Conservation (phyloP, 2,113 vertebrate genomes). For the Athene noctua region DNA sequence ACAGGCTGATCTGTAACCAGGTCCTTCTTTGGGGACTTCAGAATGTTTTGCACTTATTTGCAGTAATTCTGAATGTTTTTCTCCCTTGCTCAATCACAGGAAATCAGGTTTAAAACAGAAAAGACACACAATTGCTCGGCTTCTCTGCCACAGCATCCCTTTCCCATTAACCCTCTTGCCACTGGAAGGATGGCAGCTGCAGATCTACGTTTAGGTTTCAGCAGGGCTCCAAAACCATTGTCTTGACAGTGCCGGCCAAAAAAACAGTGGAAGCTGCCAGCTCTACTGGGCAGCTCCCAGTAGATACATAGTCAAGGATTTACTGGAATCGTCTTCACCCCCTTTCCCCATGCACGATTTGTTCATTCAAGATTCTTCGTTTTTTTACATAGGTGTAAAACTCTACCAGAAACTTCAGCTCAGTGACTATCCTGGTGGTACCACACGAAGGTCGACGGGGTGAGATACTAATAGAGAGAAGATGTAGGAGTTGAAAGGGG, state of each 20-base stretch:
- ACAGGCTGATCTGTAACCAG: background rate
- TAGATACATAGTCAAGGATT: background rate
- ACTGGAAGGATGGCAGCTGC: background rate
- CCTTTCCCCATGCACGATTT: background rate
- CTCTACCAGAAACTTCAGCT: background rate
- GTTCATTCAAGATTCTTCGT: background rate
- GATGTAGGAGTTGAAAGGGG: background rate
- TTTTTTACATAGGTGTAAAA: background rate
- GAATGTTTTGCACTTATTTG: background rate
- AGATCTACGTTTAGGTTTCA: background rate
- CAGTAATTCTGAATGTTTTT: background rate
- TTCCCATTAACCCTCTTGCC: background rate
- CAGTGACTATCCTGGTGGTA: background rate
- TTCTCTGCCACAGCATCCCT: background rate
- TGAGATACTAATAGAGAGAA: background rate
- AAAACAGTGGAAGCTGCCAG: background rate
- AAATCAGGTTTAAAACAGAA: slow-evolving; percentile 20
- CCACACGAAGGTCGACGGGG: fast-evolving
- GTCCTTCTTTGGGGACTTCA: background rate
- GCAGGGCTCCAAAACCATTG: background rate
- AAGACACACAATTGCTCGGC: background rate
- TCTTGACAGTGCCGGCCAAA: background rate
- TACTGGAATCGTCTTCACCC: background rate
- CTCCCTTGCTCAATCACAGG: background rate
- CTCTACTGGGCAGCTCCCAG: background rate